These are phyloP conservation scores for Keiferia lycopersicella DNA, from an alignment of 2,888 invertebrate genomes.

Conservation along the genomic window DNA sequence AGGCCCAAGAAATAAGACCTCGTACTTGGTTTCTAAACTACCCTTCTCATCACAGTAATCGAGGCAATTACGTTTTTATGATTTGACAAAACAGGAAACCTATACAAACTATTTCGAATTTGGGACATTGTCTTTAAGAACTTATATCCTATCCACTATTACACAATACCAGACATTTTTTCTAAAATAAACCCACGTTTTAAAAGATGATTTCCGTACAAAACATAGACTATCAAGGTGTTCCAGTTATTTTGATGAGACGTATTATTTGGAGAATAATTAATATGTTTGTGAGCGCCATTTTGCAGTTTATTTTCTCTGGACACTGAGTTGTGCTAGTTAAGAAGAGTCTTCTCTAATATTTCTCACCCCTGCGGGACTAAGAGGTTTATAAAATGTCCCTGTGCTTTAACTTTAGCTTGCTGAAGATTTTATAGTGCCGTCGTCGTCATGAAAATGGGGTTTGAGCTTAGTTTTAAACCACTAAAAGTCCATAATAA, in stretches of 20 bases:
- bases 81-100: too few species aligned
- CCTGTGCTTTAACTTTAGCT: conserved; percentile 11
- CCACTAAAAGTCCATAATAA: background rate
- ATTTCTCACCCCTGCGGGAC: background rate
- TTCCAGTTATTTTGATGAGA: too few species aligned
- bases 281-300: conserved; percentile 6
- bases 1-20: conserved; percentile 9
- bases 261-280: conserved; percentile 18
- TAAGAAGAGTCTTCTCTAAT: conserved; percentile 6
- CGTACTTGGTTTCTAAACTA: conserved; percentile 11
- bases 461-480: background rate
- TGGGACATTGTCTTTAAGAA: too few species aligned
- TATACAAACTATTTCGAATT: too few species aligned
- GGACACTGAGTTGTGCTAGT: background rate
- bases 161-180: too few species aligned
- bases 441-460: conserved; percentile 6
- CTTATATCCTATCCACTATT: too few species aligned
- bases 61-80: too few species aligned
- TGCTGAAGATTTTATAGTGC: background rate
- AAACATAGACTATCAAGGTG: too few species aligned
- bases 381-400: background rate
- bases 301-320: conserved; percentile 22
- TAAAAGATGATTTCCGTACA: too few species aligned
- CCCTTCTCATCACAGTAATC: too few species aligned
- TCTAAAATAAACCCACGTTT: too few species aligned